A percentile compares a stretch with the other conserved stretches of the same genome.
Conservation (phyloP, 2,113 vertebrate species). For the Syngnathus scovelli region DNA sequence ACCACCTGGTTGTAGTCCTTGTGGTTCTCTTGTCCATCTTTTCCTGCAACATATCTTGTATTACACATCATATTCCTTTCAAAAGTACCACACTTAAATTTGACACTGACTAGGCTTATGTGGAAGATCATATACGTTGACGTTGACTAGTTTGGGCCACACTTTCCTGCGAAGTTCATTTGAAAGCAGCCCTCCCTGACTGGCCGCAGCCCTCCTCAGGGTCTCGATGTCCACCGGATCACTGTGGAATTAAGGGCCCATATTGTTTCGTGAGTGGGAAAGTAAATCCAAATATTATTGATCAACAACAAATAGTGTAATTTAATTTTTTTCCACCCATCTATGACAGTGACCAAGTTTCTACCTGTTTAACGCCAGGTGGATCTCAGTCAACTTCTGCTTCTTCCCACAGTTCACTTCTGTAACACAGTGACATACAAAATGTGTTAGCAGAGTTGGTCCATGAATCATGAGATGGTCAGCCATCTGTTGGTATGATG, state of each 20-base stretch:
- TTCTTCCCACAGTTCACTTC: constrained; percentile 65
- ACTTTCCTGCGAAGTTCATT: constrained; percentile 70
- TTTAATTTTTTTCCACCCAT: too few species aligned
- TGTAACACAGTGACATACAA: constrained; percentile 21
- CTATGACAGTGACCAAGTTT: neutral
- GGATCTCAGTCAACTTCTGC: constrained; percentile 72
- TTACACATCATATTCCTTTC: neutral
- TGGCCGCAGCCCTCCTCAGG: constrained; percentile 66
- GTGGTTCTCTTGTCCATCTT: constrained; percentile 68
- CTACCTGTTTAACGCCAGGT: constrained; percentile 70
- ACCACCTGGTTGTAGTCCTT: constrained; percentile 79
- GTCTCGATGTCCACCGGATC: constrained; percentile 78
- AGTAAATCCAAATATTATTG: too few species aligned
- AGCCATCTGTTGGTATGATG: neutral
- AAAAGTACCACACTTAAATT: neutral
- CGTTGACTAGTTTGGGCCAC: constrained; percentile 71
- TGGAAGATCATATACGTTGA: constrained; percentile 74
- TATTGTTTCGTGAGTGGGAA: neutral
- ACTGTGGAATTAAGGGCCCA: constrained; percentile 34
- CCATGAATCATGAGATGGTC: too few species aligned
- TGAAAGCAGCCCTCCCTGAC: constrained; percentile 75
- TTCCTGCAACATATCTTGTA: constrained; percentile 46
- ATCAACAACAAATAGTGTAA: too few species aligned
- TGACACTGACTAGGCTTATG: constrained; percentile 57
- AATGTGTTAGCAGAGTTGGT: too few species aligned